Evolutionary conservation across 2,888 invertebrate genomes (phyloP).

Genomic region (Drosophila robusta): DNA sequence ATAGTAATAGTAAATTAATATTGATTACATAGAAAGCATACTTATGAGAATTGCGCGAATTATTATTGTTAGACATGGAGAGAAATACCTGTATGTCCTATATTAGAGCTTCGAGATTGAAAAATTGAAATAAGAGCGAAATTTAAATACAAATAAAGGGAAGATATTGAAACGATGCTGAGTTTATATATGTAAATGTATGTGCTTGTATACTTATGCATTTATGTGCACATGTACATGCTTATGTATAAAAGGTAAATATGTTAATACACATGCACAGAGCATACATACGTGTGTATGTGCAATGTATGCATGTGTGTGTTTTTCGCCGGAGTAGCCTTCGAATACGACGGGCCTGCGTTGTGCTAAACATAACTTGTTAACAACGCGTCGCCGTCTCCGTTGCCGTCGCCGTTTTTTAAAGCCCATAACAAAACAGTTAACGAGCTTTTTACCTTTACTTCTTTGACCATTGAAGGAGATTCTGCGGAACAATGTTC

Average conservation of each 20-base stretch:
- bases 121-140: no score
- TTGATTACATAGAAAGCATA: no score
- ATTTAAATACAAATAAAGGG: no score
- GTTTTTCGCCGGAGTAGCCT: slow-evolving; percentile 1
- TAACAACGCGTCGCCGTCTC: slow-evolving; percentile 44
- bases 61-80: no score
- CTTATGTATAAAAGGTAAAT: slow-evolving; percentile 1
- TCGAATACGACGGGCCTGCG: slow-evolving; percentile 16
- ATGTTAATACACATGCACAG: slow-evolving; percentile 5
- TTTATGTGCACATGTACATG: slow-evolving; percentile 6
- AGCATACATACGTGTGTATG: not conserved
- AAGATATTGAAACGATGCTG: no score
- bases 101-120: no score
- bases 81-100: no score
- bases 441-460: slow-evolving; percentile 60
- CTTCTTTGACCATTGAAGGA: slow-evolving; percentile 35
- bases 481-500: slow-evolving; percentile 45
- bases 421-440: slow-evolving; percentile 61
- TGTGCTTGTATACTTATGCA: not conserved
- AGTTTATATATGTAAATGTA: not conserved
- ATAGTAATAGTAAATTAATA: no score
- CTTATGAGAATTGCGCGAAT: no score
- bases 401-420: slow-evolving; percentile 21
- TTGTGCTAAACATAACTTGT: slow-evolving; percentile 40
- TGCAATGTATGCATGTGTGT: slow-evolving; percentile 3